Evolutionary conservation across 1,140 invertebrate genomes (phyloP), one percentile per base, ranked within the genome.

Genomic region (Macrobrachium rosenbergii): DNA sequence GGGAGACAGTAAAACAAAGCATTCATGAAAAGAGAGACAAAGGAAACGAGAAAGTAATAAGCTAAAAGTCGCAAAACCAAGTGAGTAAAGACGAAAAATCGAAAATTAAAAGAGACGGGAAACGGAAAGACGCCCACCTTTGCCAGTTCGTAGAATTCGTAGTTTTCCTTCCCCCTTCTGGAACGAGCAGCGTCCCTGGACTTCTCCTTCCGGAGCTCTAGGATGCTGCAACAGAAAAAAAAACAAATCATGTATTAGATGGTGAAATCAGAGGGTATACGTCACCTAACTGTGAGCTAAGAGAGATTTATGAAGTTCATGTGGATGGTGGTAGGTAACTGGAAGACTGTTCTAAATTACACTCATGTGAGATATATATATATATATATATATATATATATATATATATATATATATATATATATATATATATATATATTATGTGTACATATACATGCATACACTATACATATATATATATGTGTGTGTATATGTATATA

Each of bases 101-200:
- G 0, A 52, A 8, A 52, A 52, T 10, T 10, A 52, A 52, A 52
- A 52, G 12, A 52, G 16, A 28, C 5, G 16, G 19, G 58, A 23
- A 60, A 11, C 8, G 2, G 76, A 19, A 86, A 52, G n/a, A 63
- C 0, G 58, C 62, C 21, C 80, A 89, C 89, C 86, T 99, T 99
- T 88, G 98, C 98, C 92, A 99, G 93, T 93, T 99, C 98, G 93
- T 99, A 99, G 93, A 99, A 99, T 93, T 99, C 98, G 92, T 96
- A 98, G 93, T 99, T 99, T 93, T 99, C 98, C 91, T 99, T 99
- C 43, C 98, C 98, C 62, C 98, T 94, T 60, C 98, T 93, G 11
- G 97, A 98, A 76, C 98, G 94, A 2, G 98, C 98, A 60, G 98
- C 98, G 92, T 99, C 98, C 90, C 98, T 94, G 72, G 97, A 98